Evolutionary conservation across 2,888 invertebrate genomes (phyloP).

Genomic region (Bombyx huttoni): DNA sequence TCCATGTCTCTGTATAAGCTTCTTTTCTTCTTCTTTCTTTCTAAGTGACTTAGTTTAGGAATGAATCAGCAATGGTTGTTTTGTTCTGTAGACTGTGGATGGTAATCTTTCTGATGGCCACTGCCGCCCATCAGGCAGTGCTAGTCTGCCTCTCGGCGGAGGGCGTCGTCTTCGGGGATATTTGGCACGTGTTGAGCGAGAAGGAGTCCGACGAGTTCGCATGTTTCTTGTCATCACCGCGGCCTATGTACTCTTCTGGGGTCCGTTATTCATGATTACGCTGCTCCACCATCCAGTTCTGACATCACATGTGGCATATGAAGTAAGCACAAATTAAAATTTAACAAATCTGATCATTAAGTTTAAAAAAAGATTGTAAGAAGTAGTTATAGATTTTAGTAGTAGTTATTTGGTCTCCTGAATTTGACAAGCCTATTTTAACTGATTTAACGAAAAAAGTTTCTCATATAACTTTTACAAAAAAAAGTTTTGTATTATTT

Average conservation of each 20-base stretch:
- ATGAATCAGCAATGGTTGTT: background rate
- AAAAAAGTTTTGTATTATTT: too few species aligned
- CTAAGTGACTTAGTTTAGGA: background rate
- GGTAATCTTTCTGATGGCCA: constrained; percentile 48
- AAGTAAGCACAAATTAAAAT: constrained; percentile 59
- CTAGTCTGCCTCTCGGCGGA: constrained; percentile 73
- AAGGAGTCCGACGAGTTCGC: constrained; percentile 85
- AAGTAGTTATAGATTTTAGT: too few species aligned
- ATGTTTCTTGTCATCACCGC: constrained; percentile 89
- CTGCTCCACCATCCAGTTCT: constrained; percentile 82
- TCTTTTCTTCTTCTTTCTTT: background rate
- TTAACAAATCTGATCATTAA: too few species aligned
- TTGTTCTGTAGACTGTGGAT: constrained; percentile 47
- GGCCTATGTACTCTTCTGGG: constrained; percentile 91
- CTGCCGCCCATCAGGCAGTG: constrained; percentile 37
- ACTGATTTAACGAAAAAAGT: too few species aligned
- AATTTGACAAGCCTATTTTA: too few species aligned
- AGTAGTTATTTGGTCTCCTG: too few species aligned
- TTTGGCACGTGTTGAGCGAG: constrained; percentile 82
- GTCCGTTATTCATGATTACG: constrained; percentile 89
- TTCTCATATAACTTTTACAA: too few species aligned
- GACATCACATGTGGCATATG: constrained; percentile 81
- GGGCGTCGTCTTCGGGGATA: constrained; percentile 83
- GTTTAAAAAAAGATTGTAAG: too few species aligned
- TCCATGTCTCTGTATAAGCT: background rate